phyloP scores from a whole-genome alignment of 1,140 invertebrate species.

The Subanguina moxae region DNA sequence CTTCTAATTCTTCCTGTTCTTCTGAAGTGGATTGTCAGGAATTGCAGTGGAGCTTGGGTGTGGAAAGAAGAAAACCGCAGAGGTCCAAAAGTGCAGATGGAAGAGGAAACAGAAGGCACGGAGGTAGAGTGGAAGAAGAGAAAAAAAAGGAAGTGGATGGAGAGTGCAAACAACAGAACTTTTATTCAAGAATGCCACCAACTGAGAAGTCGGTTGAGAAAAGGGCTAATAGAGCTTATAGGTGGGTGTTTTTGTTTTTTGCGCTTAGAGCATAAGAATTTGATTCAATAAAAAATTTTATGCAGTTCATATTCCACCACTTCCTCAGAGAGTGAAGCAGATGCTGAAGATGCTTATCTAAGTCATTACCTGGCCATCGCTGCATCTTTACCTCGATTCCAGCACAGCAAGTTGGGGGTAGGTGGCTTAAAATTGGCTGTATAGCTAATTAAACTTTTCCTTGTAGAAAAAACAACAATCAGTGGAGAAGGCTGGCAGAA shows the following conservation, averaged over 20 bases:
- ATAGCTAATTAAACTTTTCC: neutral
- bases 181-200: slow-evolving; percentile 4
- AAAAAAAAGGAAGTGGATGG: neutral
- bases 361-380: neutral
- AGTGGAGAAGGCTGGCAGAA: neutral
- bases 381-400: neutral
- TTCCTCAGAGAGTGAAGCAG: neutral
- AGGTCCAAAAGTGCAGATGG: neutral
- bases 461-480: neutral
- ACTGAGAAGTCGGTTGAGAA: neutral
- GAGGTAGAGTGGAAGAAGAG: neutral
- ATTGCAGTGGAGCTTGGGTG: neutral
- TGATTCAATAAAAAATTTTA: too few species aligned
- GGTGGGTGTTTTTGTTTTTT: slow-evolving; percentile 1
- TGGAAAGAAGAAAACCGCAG: neutral
- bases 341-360: slow-evolving; percentile 1
- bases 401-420: neutral
- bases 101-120: neutral
- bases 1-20: neutral
- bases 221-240: neutral
- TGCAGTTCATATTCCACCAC: neutral
- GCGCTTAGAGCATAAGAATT: too few species aligned
- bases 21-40: neutral
- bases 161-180: neutral
- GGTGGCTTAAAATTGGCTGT: neutral